Evolutionary conservation across 2,113 vertebrate species (phyloP).

Genomic region (Salvelinus alpinus): DNA sequence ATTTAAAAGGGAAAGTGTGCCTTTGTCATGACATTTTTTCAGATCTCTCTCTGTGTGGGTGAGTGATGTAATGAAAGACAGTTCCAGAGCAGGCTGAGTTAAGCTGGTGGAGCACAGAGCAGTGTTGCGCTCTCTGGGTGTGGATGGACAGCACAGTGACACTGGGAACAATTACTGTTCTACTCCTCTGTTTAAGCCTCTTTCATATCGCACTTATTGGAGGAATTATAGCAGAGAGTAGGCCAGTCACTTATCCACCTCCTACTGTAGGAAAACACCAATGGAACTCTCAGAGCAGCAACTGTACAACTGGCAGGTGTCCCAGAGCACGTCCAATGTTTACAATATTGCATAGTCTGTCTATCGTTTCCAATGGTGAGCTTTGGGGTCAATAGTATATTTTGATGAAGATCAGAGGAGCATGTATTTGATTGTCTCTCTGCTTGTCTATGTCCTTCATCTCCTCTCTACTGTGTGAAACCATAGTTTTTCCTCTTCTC

Average conservation of each 20-base stretch:
- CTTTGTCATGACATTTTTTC: not conserved
- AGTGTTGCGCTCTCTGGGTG: slow-evolving; percentile 7
- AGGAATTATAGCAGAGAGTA: slow-evolving; percentile 53
- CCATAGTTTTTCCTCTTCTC: no score
- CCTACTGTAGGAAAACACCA: slow-evolving; percentile 52
- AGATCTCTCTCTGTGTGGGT: slow-evolving; percentile 1
- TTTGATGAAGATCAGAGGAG: no score
- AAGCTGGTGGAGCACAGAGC: slow-evolving; percentile 13
- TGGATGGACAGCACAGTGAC: slow-evolving; percentile 26
- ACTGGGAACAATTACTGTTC: slow-evolving; percentile 53
- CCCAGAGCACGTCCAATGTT: slow-evolving; percentile 30
- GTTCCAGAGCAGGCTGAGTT: slow-evolving; percentile 7
- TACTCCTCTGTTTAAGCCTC: slow-evolving; percentile 52
- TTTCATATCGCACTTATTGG: slow-evolving; percentile 43
- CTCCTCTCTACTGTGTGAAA: no score
- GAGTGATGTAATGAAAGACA: not conserved
- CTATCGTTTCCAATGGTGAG: no score
- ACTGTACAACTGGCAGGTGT: slow-evolving; percentile 46
- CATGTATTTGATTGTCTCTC: no score
- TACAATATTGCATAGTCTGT: no score
- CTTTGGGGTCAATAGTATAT: no score
- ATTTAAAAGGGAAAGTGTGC: not conserved
- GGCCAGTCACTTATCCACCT: slow-evolving; percentile 61
- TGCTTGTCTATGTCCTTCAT: no score
- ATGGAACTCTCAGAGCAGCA: slow-evolving; percentile 57